Evolutionary conservation across 2,888 invertebrate species (phyloP), one percentile per base, ranked within the genome.

Genomic region (Meteorus colon): DNA sequence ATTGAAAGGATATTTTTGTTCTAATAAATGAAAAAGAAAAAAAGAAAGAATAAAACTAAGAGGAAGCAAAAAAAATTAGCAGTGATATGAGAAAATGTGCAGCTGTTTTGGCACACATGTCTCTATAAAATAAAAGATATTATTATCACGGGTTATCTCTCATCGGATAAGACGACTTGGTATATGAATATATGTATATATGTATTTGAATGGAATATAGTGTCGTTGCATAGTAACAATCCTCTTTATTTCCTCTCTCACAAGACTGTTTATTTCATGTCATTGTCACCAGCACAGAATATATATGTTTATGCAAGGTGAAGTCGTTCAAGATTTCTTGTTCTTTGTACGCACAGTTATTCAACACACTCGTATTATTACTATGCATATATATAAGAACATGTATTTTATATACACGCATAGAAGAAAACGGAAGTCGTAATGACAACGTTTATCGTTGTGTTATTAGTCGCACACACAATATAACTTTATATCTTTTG

Each of bases 61-160:
- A 41, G 45, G 48, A 45, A 45, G 14, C 12, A 45, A 10, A 16
- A 48, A 48, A n/a, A 48, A 48, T 48, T 19, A 19, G 19, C n/a
- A 6, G 19, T 19, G 55, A 55, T 55, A 19, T 55, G 19, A 55
- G 10, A 24, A 55, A 55, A n/a, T n/a, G 19, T 55, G 19, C 55
- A 55, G 55, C 55, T 55, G 55, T 55, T 55, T 55, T 55, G 55
- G 24, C 55, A 55, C 19, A 55, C 55, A 8, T 19, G 19, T 55
- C 19, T n/a, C 55, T 31, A 34, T 41, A n/a, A 37, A 51, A 55
- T 69, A 55, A 55, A n/a, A 34, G 34, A 34, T 5, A 59, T 29
- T 59, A 55, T 69, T 69, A 69, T 69, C 8, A 12, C 34, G 3
- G 48, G 67, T 55, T 69, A 69, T 69, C 55, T 69, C 34, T 55